Conservation (phyloP, 2,888 invertebrate species). For the Cheilosia vernalis region DNA sequence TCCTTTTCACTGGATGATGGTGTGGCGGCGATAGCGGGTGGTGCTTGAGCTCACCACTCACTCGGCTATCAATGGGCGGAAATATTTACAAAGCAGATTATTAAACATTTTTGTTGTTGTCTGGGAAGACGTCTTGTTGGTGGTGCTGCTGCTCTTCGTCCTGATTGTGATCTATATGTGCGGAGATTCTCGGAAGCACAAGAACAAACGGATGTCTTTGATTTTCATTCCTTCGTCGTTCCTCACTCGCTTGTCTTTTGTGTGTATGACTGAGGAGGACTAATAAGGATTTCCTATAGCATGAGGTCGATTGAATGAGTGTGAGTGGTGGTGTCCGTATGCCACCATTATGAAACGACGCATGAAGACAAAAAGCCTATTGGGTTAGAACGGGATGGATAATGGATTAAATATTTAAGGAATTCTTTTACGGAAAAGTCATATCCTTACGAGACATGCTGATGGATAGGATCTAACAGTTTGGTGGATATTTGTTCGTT, state of each 20-base stretch:
- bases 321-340: constrained; percentile 18
- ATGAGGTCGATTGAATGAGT: background rate
- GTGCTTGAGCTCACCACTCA: constrained; percentile 19
- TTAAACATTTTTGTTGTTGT: constrained; percentile 68
- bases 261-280: constrained; percentile 52
- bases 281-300: constrained; percentile 53
- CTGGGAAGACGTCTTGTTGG: constrained; percentile 33
- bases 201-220: constrained; percentile 70
- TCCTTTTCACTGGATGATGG: constrained; percentile 33
- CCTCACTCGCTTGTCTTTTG: constrained; percentile 35
- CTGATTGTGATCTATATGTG: constrained; percentile 67
- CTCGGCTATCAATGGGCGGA: constrained; percentile 55
- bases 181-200: constrained; percentile 55
- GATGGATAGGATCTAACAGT: constrained; percentile 48
- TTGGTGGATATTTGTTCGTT: constrained; percentile 21
- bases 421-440: constrained; percentile 69
- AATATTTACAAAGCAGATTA: constrained; percentile 75
- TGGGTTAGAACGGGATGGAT: constrained; percentile 41
- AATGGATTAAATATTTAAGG: constrained; percentile 72
- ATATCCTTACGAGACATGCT: constrained; percentile 49
- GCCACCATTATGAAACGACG: constrained; percentile 45
- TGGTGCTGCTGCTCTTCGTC: constrained; percentile 9
- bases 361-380: constrained; percentile 24
- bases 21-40: background rate
- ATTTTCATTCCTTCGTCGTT: constrained; percentile 59